Conservation (phyloP, 23 tunicate species). For the Trididemnum nubilum region DNA sequence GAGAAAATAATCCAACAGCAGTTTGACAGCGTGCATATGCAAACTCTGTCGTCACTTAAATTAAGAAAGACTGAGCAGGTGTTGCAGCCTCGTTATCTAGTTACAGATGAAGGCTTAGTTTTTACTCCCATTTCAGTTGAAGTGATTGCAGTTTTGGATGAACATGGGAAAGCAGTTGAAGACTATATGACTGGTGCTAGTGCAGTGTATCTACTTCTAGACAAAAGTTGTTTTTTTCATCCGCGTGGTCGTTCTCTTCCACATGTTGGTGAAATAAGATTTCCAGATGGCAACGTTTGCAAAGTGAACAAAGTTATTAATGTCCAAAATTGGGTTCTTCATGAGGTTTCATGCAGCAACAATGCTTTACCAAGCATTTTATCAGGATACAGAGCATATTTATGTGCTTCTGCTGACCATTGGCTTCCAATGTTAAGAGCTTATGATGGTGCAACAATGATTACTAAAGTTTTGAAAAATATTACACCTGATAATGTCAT, state of each 20-base stretch:
- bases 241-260: neutral
- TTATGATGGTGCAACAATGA: neutral
- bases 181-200: neutral
- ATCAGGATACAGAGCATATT: neutral
- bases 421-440: constrained; percentile 27
- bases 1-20: too few relatives aligned
- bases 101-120: neutral
- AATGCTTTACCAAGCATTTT: neutral
- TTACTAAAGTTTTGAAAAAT: neutral
- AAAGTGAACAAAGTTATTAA: neutral
- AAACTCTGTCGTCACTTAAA: neutral
- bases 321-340: constrained; percentile 27
- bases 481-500: neutral
- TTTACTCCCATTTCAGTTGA: neutral
- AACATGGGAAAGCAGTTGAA: neutral
- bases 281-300: neutral
- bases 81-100: neutral
- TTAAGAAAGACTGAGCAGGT: neutral
- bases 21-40: neutral
- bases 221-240: constrained; percentile 24
- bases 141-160: neutral
- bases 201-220: neutral
- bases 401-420: neutral
- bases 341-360: neutral
- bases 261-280: neutral